phyloP scores from a whole-genome alignment of 2,113 vertebrate genomes.

The Melanotaenia duboulayi region DNA sequence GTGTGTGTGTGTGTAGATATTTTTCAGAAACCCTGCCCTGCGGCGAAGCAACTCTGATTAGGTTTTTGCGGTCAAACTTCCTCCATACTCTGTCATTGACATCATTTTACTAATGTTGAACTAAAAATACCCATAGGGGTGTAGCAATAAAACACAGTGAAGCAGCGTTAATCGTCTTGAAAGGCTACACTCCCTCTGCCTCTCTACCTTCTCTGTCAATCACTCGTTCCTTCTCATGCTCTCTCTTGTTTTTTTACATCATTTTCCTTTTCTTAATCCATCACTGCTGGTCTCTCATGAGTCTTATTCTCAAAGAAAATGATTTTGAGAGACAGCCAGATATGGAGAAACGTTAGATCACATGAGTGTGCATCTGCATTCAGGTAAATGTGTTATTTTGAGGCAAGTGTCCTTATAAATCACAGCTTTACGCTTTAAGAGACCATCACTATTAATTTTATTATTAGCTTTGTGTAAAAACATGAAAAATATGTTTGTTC shows the following conservation, averaged over 20 bases:
- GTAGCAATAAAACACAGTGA: conserved; percentile 56
- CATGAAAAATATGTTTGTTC: conserved; percentile 53
- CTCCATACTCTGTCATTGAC: conserved; percentile 58
- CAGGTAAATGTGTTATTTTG: conserved; percentile 43
- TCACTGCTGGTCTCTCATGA: conserved; percentile 40
- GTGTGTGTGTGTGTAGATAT: conserved; percentile 32
- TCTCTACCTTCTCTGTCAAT: conserved; percentile 46
- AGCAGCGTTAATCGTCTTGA: conserved; percentile 62
- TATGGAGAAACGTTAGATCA: conserved; percentile 7
- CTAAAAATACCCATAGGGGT: conserved; percentile 65
- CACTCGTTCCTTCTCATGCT: conserved; percentile 44
- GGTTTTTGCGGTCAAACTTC: conserved; percentile 48
- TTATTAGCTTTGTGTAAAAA: conserved; percentile 43
- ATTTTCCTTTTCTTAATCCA: conserved; percentile 40
- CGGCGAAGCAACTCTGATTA: conserved; percentile 59
- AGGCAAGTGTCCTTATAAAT: conserved; percentile 48
- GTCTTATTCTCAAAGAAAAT: conserved; percentile 56
- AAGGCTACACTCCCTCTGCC: conserved; percentile 46
- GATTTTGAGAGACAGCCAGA: conserved; percentile 41
- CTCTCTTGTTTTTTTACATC: conserved; percentile 43
- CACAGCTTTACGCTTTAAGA: conserved; percentile 40
- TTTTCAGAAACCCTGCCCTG: conserved; percentile 57
- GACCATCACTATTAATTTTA: conserved; percentile 24
- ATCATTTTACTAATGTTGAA: conserved; percentile 73
- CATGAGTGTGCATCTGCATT: conserved; percentile 3